These are phyloP conservation scores for Drosophila insularis DNA, from an alignment of 1,140 invertebrate species.

Conservation along the genomic window DNA sequence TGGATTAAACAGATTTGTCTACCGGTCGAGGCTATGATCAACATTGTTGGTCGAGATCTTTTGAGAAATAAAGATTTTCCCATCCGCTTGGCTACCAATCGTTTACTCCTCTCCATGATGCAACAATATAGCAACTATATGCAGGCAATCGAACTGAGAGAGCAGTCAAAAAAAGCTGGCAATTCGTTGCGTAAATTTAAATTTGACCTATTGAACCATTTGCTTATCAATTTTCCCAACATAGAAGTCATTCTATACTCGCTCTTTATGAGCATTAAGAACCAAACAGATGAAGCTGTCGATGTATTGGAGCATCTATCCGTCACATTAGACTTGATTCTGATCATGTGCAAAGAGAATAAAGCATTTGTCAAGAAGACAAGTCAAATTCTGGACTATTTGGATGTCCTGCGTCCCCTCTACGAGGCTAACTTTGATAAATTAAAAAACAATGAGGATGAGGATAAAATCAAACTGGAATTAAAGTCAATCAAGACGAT, in stretches of 20 bases:
- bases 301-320: slow-evolving; percentile 71
- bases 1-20: slow-evolving; percentile 77
- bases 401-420: slow-evolving; percentile 71
- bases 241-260: slow-evolving; percentile 69
- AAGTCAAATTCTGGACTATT: slow-evolving; percentile 72
- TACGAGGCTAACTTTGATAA: slow-evolving; percentile 58
- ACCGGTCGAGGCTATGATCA: slow-evolving; percentile 62
- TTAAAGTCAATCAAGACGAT: slow-evolving; percentile 87
- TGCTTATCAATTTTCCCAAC: slow-evolving; percentile 71
- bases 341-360: slow-evolving; percentile 75
- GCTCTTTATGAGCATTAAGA: slow-evolving; percentile 55
- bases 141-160: slow-evolving; percentile 49
- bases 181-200: slow-evolving; percentile 73
- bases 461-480: slow-evolving; percentile 83
- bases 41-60: slow-evolving; percentile 48
- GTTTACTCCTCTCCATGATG: slow-evolving; percentile 73
- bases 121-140: slow-evolving; percentile 76
- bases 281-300: slow-evolving; percentile 10
- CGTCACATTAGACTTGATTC: slow-evolving; percentile 64
- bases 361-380: slow-evolving; percentile 77
- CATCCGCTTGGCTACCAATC: slow-evolving; percentile 44
- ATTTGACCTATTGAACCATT: slow-evolving; percentile 79
- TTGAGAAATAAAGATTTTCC: slow-evolving; percentile 30
- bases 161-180: slow-evolving; percentile 63
- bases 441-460: slow-evolving; percentile 1